Evolutionary conservation across 2,113 vertebrate genomes (phyloP), one percentile per base, ranked within the genome.

Genomic region (Carassius auratus): DNA sequence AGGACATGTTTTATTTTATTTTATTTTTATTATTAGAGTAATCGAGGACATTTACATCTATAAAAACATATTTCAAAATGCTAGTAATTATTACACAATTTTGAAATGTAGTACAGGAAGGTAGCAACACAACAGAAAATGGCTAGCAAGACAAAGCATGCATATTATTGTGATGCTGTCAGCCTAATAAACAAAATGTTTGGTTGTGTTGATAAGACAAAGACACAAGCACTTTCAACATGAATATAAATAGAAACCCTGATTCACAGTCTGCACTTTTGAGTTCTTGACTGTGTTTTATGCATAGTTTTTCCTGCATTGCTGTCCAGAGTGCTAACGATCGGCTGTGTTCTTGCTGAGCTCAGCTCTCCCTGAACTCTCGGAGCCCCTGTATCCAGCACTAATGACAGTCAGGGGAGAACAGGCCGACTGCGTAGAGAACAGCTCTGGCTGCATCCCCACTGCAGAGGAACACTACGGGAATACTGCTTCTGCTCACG

Each of bases 321-420:
- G 68, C 57, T 86, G 87, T 81, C 69, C 0, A 52, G 33, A 66
- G 45, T 45, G 64, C 26, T 79, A 68, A 50, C 50, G 82, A 77
- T 64, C 73, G 59, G 69, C 36, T 30, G 26, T n/a, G 17, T 73
- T 87, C 82, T 26, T 82, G 78, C 64, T 9, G 23, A 77, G 79
- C 84, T 87, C 52, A 84, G 80, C 73, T 81, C n/a, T 78, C 82
- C n/a, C 76, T 84, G 8, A n/a, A 26, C n/a, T 66, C 57, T 81
- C 48, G 17, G 55, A 80, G 76, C 69, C 48, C 61, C 48, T 80
- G 62, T 21, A 57, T 19, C 55, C 57, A 81, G 57, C 85, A 81
- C 78, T 87, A 57, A 59, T 68, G 59, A 21, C 30, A 45, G 64
- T 17, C 23, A 80, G 57, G 61, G 50, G 50, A 71, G 61, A 36